Evolutionary conservation across 2,797 vertebrate genomes (phyloP).

Genomic region (Enteromius argenteus): DNA sequence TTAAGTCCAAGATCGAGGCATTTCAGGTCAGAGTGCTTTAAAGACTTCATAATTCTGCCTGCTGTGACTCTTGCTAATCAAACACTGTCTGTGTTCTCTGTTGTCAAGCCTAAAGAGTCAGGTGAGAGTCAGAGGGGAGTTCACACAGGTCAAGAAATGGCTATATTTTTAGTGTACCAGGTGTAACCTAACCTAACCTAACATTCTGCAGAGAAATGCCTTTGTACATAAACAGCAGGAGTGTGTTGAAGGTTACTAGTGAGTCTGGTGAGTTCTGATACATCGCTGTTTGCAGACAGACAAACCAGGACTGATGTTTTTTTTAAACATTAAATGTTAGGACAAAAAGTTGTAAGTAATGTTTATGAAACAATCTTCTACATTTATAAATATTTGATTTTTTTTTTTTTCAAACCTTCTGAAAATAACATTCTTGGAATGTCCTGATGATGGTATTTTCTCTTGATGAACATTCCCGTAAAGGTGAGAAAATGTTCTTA

Average conservation of each 20-base stretch:
- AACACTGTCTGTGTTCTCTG: background rate
- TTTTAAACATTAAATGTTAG: no score
- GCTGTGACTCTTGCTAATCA: background rate
- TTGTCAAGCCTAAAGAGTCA: background rate
- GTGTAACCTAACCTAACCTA: background rate
- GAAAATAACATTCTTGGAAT: background rate
- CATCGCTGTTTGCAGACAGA: background rate
- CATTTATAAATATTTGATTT: background rate
- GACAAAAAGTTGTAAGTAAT: background rate
- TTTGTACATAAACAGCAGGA: background rate
- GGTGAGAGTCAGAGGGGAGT: background rate
- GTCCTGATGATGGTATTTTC: background rate
- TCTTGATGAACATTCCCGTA: background rate
- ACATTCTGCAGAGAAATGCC: no score
- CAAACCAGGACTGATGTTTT: background rate
- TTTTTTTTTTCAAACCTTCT: background rate
- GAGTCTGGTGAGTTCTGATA: background rate
- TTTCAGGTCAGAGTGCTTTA: conserved; percentile 85
- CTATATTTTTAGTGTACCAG: background rate
- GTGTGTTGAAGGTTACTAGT: background rate
- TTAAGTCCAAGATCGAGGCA: conserved; percentile 85
- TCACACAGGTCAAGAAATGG: background rate
- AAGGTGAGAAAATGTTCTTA: background rate
- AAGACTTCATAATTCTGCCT: background rate
- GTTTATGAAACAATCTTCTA: background rate